These are phyloP conservation scores for Falco rusticolus DNA, from an alignment of 2,797 vertebrate genomes.

Conservation along the genomic window DNA sequence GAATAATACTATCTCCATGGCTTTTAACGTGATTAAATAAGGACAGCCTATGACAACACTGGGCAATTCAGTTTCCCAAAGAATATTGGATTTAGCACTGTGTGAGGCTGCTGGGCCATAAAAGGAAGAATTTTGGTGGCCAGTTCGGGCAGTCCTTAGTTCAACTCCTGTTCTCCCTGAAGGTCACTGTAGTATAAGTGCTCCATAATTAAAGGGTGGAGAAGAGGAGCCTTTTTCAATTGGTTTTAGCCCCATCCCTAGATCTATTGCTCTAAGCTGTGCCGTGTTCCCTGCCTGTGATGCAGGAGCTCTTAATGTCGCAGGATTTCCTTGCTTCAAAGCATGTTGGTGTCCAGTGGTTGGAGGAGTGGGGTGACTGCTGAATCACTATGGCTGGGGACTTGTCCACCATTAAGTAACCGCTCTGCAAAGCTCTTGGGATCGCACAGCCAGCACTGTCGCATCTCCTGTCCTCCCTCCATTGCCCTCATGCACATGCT, in stretches of 20 bases:
- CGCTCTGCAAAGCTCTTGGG: neutral
- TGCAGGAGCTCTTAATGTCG: neutral
- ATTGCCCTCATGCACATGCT: rapidly evolving
- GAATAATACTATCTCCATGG: slow-evolving; percentile 51
- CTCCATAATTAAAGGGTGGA: neutral
- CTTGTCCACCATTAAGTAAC: neutral
- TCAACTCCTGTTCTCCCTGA: neutral
- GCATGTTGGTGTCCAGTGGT: rapidly evolving
- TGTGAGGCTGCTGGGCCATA: neutral
- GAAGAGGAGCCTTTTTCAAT: neutral
- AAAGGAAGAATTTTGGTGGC: neutral
- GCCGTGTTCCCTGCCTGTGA: rapidly evolving
- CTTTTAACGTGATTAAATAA: slow-evolving; percentile 72
- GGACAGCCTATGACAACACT: slow-evolving; percentile 19
- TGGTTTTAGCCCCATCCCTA: neutral
- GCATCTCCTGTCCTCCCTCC: neutral
- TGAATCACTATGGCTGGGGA: rapidly evolving
- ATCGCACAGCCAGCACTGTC: rapidly evolving
- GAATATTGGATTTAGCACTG: neutral
- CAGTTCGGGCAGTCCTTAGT: neutral
- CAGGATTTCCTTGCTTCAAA: neutral
- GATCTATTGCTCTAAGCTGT: rapidly evolving
- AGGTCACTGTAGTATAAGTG: neutral
- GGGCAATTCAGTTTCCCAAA: neutral
- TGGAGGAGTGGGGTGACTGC: neutral